Percentiles rank a stretch among this genome's conserved stretches.
These are phyloP conservation scores for Tragopan temminckii DNA, from an alignment of 2,797 vertebrate species.

Conservation along the genomic window DNA sequence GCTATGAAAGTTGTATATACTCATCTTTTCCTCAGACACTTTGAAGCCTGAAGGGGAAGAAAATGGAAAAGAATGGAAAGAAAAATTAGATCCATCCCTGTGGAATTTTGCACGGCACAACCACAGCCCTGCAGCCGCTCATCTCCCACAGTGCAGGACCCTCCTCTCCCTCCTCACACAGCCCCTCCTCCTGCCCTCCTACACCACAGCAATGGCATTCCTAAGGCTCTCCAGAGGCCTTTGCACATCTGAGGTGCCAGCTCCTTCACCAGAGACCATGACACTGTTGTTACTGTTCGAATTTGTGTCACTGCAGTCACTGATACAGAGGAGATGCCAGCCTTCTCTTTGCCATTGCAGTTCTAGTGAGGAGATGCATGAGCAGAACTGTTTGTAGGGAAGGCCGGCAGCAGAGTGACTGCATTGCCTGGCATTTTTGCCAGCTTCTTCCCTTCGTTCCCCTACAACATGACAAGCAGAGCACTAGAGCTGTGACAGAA, in stretches of 20 bases:
- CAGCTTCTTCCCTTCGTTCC: neutral
- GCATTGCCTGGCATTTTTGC: neutral
- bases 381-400: neutral
- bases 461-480: neutral
- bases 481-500: neutral
- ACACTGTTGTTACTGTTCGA: neutral
- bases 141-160: neutral
- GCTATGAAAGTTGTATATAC: neutral
- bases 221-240: neutral
- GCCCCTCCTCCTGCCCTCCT: too few relatives aligned
- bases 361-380: fast-evolving
- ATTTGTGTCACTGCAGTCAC: neutral
- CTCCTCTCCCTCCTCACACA: neutral
- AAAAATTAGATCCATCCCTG: neutral
- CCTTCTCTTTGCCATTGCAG: neutral
- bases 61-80: neutral
- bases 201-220: neutral
- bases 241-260: fast-evolving
- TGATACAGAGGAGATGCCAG: neutral
- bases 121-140: too few relatives aligned
- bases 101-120: neutral
- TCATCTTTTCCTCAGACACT: neutral
- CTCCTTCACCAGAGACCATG: neutral
- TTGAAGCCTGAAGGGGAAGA: neutral
- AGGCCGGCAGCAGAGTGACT: neutral